Base-by-base conservation (phyloP, 2,113 vertebrate genomes). In the mouse (Mus musculus) region DNA sequence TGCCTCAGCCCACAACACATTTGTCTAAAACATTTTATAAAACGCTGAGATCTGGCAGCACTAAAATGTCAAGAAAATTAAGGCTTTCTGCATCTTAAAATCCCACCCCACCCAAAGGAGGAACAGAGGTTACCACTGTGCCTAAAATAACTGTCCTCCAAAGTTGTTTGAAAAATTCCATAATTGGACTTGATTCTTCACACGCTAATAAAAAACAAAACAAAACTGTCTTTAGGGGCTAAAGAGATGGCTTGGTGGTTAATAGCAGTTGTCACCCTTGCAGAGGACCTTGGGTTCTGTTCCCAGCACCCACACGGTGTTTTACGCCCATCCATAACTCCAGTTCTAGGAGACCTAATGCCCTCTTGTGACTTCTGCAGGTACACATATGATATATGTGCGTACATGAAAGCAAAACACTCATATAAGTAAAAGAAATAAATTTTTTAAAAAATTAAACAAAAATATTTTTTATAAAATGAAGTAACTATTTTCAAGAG, bases 11-110 rank as follows among this genome's bases (percentile, higher is more conserved):
- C 82, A 46, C 22, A 88, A 91, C 54, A 42, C 88, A 52, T 72
- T 85, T 72, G 42, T 46, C n/a, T 56, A 39, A 96, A 89, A 28
- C 77, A 49, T 42, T 89, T 91, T 42, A 30, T 80, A 54, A 88
- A 88, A 39, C 39, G 24, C 49, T 69, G 63, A 92, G 65, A 85
- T 61, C 20, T 75, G 52, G 85, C 46, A 30, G 8, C 56, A 92
- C 24, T 91, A 63, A 97, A 90, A 69, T 80, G 91, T 36, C 54
- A 49, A 89, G 59, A 73, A 96, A 91, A n/a, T 16, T 10, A 73
- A 95, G 85, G 19, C 56, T 86, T 81, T 92, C 81, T 72, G 86
- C 30, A 61, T 76, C 78, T 94, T 93, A 95, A 89, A 95, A 91
- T 56, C 46, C 24, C 24, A 89, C 72, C 33, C 52, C 86, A 82